Base-by-base conservation (phyloP, 2,888 invertebrate genomes). In the Parnassius orleans region DNA sequence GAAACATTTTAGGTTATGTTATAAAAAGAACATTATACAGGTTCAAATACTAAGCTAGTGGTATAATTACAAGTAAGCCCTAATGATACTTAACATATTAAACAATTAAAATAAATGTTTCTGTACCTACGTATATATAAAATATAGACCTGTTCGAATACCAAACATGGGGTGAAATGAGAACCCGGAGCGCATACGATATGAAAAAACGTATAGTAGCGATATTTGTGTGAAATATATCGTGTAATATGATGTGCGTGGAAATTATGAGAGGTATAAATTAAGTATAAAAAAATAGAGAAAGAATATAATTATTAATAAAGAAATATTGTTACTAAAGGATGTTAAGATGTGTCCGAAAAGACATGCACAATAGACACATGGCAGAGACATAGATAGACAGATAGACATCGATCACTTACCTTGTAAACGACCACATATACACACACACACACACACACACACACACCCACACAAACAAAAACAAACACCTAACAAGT, bases 161-260 rank as follows among this genome's bases (percentile, higher is more conserved):
- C 43, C 15, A 50, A 54, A 56, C 24, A 57, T 64, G 53, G 46
- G 46, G 56, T 61, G 44, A 46, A 47, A 51, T 57, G 53, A 44
- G 47, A 33, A 52, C 47, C 51, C 33, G 48, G 44, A 19, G 42
- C 55, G 44, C 48, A n/a, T 46, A 46, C 3, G 52, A 15, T 48
- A 14, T 54, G 33, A 33, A 47, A 47, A 53, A 52, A 48, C 47
- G 56, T 24, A 44, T 11, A 50, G 14, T 44, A 60, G 57, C 63
- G 60, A 48, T 33, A 66, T 69, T 67, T 75, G 79, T 83, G 71
- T 78, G 75, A 77, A 70, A 78, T 33, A 72, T 75, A 81, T 72
- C 74, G 78, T 76, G 85, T 89, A 77, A 84, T 67, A 80, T 84
- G 85, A 83, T 86, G 87, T 84, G 82, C 85, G 83, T 87, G 87